Evolutionary conservation across 1,140 invertebrate genomes (phyloP).

Genomic region (Macrosteles quadrilineatus): DNA sequence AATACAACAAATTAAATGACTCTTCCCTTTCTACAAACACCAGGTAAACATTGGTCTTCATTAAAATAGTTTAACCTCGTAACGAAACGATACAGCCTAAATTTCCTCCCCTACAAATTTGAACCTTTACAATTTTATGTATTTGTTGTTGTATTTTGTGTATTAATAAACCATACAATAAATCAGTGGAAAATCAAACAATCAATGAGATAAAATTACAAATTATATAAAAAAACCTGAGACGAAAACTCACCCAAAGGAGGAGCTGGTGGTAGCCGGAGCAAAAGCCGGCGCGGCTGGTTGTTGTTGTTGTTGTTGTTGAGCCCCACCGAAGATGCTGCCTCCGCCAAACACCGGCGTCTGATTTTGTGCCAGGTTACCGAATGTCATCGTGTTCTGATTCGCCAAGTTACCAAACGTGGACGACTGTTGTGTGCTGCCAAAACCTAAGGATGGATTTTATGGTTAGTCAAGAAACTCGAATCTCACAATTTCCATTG

Average conservation of each 20-base stretch:
- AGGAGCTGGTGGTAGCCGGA: constrained; percentile 23
- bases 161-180: too few species aligned
- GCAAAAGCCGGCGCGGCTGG: constrained; percentile 16
- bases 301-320: constrained; percentile 6
- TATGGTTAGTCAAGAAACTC: not conserved
- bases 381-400: constrained; percentile 58
- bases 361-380: constrained; percentile 55
- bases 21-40: too few species aligned
- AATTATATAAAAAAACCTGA: too few species aligned
- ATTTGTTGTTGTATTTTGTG: too few species aligned
- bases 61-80: too few species aligned
- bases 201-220: too few species aligned
- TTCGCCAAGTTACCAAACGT: constrained; percentile 58
- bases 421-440: constrained; percentile 49
- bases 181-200: too few species aligned
- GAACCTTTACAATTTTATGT: too few species aligned
- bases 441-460: constrained; percentile 44
- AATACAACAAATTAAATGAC: too few species aligned
- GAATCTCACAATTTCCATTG: not conserved
- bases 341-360: constrained; percentile 23
- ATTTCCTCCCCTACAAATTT: too few species aligned
- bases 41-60: too few species aligned
- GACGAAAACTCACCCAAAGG: constrained; percentile 1
- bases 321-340: not conserved
- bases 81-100: too few species aligned